Percentiles rank a stretch among this genome's conserved stretches.
These are phyloP conservation scores for Alloplasta piceator DNA, from an alignment of 2,888 invertebrate genomes.

Conservation along the genomic window DNA sequence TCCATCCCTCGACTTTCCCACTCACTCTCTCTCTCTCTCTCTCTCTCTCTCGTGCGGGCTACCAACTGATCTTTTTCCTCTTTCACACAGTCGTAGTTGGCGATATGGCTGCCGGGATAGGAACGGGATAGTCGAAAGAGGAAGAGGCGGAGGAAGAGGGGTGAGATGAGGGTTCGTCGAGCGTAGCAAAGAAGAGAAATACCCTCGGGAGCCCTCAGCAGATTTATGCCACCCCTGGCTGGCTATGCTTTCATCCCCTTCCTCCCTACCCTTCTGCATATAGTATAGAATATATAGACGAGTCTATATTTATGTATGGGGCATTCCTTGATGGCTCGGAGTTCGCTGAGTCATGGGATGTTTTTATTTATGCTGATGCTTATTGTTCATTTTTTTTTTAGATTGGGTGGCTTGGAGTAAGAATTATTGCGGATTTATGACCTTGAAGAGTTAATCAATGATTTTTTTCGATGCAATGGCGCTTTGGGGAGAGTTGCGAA, in stretches of 20 bases:
- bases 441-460: too few species aligned
- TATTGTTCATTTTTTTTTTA: too few species aligned
- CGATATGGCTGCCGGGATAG: slow-evolving; percentile 51
- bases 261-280: slow-evolving; percentile 42
- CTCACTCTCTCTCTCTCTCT: slow-evolving; percentile 9
- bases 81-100: slow-evolving; percentile 48
- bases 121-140: too few species aligned
- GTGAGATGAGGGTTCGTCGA: slow-evolving; percentile 30
- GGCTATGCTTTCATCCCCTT: slow-evolving; percentile 71
- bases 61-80: slow-evolving; percentile 51
- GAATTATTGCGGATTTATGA: too few species aligned
- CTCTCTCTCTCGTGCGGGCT: slow-evolving; percentile 30
- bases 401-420: too few species aligned
- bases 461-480: too few species aligned
- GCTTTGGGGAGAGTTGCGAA: too few species aligned
- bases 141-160: slow-evolving; percentile 42
- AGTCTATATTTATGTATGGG: slow-evolving; percentile 19
- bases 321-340: too few species aligned
- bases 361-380: too few species aligned
- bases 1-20: slow-evolving; percentile 20
- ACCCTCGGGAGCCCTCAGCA: slow-evolving; percentile 81
- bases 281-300: slow-evolving; percentile 57
- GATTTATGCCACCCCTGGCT: slow-evolving; percentile 81
- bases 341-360: too few species aligned
- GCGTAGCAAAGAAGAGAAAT: slow-evolving; percentile 76